Base-by-base conservation (phyloP, 2,797 vertebrate genomes). In the Cryptoblepharus egeriae region DNA sequence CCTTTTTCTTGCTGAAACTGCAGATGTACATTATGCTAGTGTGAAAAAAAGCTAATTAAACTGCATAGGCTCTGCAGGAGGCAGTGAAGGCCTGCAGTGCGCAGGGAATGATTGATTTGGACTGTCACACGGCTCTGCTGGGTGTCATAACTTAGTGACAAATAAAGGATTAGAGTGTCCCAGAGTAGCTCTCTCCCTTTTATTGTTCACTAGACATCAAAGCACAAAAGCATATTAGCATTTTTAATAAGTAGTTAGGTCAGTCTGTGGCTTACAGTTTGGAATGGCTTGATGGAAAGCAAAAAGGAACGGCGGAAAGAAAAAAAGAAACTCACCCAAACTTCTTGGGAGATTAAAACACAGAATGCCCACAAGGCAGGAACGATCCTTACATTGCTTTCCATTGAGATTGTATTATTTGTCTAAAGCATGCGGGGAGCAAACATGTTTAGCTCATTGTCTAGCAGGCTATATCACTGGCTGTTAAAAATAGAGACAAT, bases 121-220 rank as follows among this genome's bases (percentile, higher is more conserved):
- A 95, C 96, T 97, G 97, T 98, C 97, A 97, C 96, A 88, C 94
- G 65, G 96, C 97, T 97, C 97, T 95, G 97, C 96, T 97, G 97
- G 97, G 96, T 91, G 95, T 97, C 97, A 96, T 94, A 94, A 96
- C 96, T 95, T 93, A 95, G 96, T 93, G 95, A 96, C 97, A 97
- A 96, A 97, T 96, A 97, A 96, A 97, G 97, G 96, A 97, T 97
- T 96, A 97, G 96, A 96, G 96, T 94, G 96, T 97, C 97, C 96
- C 95, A 92, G 93, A 93, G 96, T 96, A 95, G 95, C 95, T 90
- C 93, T 94, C 90, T 93, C 94, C 94, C 95, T 86, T 94, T 96
- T 96, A 97, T 98, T 97, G 97, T 97, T 95, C 92, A 75, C 91
- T 93, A 93, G 94, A 98, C 97, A 97, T 98, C 97, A 99, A 98